Conservation (phyloP, 2,797 vertebrate species). For the Sphaeramia orbicularis region DNA sequence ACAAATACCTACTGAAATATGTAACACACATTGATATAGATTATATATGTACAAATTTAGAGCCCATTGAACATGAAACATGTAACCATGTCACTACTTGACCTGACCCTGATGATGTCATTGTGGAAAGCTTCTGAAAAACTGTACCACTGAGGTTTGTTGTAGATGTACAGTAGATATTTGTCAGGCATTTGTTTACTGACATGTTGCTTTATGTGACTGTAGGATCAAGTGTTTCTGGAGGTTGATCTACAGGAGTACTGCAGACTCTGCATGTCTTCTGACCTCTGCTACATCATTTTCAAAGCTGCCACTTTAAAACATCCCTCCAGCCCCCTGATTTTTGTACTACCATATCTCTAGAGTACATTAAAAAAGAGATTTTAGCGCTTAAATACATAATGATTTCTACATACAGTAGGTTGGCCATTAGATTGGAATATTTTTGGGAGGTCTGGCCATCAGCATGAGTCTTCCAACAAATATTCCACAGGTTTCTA, state of each 20-base stretch:
- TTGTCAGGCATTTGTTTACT: conserved; percentile 2
- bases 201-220: conserved; percentile 11
- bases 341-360: conserved; percentile 18
- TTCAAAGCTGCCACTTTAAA: background rate
- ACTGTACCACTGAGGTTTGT: conserved; percentile 2
- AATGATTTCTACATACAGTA: conserved; percentile 11
- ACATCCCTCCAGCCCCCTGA: too few species aligned
- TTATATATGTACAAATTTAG: too few species aligned
- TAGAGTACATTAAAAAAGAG: conserved; percentile 8
- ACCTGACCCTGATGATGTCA: conserved; percentile 14
- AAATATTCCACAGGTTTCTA: conserved; percentile 4
- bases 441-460: conserved; percentile 32
- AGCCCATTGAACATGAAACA: too few species aligned
- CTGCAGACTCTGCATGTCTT: too few species aligned
- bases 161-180: background rate
- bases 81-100: too few species aligned
- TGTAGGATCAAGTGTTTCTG: conserved; percentile 12
- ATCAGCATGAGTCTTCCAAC: conserved; percentile 24
- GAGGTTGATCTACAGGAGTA: background rate
- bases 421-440: conserved; percentile 22
- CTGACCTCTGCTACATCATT: background rate
- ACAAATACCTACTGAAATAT: too few species aligned
- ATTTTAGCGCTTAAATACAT: conserved; percentile 5
- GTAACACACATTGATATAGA: too few species aligned
- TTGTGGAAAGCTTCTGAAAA: conserved; percentile 14